Evolutionary conservation across 2,888 invertebrate genomes (phyloP), one percentile per base, ranked within the genome.

Genomic region (Tanypteryx hageni): DNA sequence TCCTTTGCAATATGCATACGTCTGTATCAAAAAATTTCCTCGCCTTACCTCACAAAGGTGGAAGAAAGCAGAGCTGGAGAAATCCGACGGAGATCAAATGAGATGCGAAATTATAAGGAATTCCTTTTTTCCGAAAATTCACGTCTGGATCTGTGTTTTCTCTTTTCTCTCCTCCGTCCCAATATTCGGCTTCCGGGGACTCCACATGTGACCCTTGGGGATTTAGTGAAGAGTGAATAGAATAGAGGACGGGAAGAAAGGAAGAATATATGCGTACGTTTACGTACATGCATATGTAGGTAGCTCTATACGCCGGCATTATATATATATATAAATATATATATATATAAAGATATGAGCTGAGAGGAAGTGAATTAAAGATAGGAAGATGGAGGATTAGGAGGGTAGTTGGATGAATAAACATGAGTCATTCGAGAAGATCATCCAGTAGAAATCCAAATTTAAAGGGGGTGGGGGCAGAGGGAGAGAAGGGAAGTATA

Each of bases 361-460:
- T 44, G 64, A 64, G 59, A 27, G 27, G 44, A 44, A 83, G 22
- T 8, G 58, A 86, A 61, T 22, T 59, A 61, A 22, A 61, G 31
- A 86, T 61, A 64, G 89, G 64, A n/a, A 44, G 59, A 89, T 89
- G 31, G 89, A 89, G 64, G 56, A 64, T 16, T 31, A 89, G 89
- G 44, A 44, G 18, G 89, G 44, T 31, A 68, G 89, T 86, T 64
- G 61, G 64, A 89, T 89, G 89, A 89, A 89, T 89, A 89, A 89
- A 89, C 89, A 89, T 89, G 89, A 89, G 89, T 76, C n/a, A 61
- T 89, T 68, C 44, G 27, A 64, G 64, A 64, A 89, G 44, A 68
- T 89, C 89, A 64, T 89, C 89, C 61, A n/a, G 44, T 64, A 89
- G 89, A 27, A 89, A 64, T 89, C 89, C 18, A 89, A 59, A 64